Conservation (phyloP, 2,113 vertebrate species). For the Aepyceros melampus region DNA sequence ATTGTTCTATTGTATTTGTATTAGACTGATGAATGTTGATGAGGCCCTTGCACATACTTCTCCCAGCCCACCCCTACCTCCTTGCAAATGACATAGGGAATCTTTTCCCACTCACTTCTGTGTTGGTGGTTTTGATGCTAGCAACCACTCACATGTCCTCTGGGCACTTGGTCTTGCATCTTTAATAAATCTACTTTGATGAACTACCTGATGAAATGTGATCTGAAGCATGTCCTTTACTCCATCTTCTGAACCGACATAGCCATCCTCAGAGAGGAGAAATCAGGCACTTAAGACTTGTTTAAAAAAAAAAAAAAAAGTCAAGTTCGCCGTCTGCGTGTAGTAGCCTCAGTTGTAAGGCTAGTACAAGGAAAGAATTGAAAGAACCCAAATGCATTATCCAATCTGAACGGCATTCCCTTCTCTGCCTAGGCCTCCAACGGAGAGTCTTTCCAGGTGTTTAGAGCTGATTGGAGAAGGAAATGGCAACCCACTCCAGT, state of each 20-base stretch:
- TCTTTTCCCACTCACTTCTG: neutral
- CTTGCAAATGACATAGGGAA: neutral
- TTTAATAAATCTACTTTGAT: neutral
- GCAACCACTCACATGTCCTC: neutral
- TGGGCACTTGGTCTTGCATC: neutral
- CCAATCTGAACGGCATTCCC: accelerated
- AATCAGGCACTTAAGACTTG: neutral
- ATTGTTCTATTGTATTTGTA: accelerated
- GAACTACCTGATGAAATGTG: neutral
- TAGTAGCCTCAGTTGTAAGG: neutral
- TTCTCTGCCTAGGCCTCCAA: neutral
- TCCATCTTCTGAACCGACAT: neutral
- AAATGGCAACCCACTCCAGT: neutral
- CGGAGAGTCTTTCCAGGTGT: accelerated
- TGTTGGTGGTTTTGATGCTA: neutral
- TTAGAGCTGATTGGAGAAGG: neutral
- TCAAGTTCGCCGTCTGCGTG: neutral
- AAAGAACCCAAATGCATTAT: accelerated
- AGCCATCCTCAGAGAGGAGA: neutral
- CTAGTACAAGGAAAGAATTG: accelerated
- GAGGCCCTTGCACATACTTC: neutral
- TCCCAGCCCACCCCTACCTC: neutral
- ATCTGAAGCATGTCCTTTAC: neutral
- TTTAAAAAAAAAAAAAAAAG: neutral
- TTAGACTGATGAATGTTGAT: neutral